Evolutionary conservation across 2,888 invertebrate species (phyloP).

Genomic region (Adelphocoris suturalis): DNA sequence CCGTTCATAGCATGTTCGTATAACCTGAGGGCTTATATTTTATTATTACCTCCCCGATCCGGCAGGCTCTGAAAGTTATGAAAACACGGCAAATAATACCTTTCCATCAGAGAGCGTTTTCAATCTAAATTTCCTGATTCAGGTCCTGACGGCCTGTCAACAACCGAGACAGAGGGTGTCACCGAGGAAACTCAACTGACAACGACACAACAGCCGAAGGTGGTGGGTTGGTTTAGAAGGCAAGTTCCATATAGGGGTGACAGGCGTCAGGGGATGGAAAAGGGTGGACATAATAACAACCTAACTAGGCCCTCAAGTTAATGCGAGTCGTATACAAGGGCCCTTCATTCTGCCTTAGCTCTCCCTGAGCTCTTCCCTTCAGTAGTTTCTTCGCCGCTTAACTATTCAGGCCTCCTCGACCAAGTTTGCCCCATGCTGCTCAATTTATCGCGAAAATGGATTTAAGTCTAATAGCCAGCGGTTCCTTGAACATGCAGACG

Average conservation of each 20-base stretch:
- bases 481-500: not conserved
- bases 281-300: conserved; percentile 29
- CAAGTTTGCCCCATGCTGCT: not conserved
- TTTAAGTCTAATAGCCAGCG: not conserved
- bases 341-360: conserved; percentile 5
- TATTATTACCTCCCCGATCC: too few species aligned
- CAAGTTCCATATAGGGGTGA: conserved; percentile 25
- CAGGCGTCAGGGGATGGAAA: conserved; percentile 28
- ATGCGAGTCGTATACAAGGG: not conserved
- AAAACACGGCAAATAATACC: not conserved
- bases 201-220: conserved; percentile 1
- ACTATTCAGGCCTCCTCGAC: conserved; percentile 14
- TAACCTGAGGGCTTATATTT: too few species aligned
- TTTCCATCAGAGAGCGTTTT: not conserved
- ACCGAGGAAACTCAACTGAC: conserved; percentile 10
- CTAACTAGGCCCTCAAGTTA: conserved; percentile 30
- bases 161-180: conserved; percentile 17
- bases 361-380: not conserved
- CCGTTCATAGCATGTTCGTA: too few species aligned
- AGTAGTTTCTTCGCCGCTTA: conserved; percentile 12
- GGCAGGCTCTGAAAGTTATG: not conserved
- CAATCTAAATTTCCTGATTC: conserved; percentile 17
- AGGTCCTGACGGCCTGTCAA: not conserved
- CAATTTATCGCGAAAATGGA: conserved; percentile 30
- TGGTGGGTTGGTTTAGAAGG: conserved; percentile 8